phyloP scores from a whole-genome alignment of 2,797 vertebrate genomes.

The Ataeniobius toweri region DNA sequence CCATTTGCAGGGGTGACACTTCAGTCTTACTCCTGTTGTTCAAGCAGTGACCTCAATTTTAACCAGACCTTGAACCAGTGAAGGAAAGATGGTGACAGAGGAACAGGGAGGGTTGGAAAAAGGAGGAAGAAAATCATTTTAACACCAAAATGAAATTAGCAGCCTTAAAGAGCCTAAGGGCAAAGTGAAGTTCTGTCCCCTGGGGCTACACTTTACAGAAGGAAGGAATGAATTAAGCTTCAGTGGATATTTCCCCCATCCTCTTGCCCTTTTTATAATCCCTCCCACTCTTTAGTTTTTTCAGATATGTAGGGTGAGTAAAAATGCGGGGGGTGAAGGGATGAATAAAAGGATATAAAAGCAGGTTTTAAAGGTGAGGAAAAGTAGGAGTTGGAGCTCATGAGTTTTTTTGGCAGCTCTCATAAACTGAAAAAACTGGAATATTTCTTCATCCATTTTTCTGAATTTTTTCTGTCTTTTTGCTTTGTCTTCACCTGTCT shows the following conservation, averaged over 20 bases:
- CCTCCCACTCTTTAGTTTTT: constrained; percentile 65
- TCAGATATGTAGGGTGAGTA: constrained; percentile 67
- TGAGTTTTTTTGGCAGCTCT: too few species aligned
- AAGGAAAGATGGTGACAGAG: not conserved
- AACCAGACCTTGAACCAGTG: constrained; percentile 29
- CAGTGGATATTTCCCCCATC: constrained; percentile 69
- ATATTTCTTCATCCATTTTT: not conserved
- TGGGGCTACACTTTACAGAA: constrained; percentile 82
- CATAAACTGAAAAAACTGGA: constrained; percentile 5
- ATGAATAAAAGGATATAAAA: constrained; percentile 70
- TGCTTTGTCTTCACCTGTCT: constrained; percentile 16
- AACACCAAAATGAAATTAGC: constrained; percentile 86
- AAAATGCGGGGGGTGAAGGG: constrained; percentile 8
- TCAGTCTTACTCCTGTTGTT: not conserved
- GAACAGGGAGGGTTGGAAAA: not conserved
- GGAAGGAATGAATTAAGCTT: constrained; percentile 78
- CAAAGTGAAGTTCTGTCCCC: constrained; percentile 84
- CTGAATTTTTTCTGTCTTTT: not conserved
- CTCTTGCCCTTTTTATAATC: constrained; percentile 21
- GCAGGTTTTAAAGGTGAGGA: constrained; percentile 45
- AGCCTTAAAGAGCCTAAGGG: constrained; percentile 84
- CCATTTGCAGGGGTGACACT: not conserved
- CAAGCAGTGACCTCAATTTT: constrained; percentile 31
- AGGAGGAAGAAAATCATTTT: constrained; percentile 73
- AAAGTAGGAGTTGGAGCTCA: constrained; percentile 6